Base-by-base conservation (phyloP, 2,888 invertebrate genomes). In the Abrostola tripartita region DNA sequence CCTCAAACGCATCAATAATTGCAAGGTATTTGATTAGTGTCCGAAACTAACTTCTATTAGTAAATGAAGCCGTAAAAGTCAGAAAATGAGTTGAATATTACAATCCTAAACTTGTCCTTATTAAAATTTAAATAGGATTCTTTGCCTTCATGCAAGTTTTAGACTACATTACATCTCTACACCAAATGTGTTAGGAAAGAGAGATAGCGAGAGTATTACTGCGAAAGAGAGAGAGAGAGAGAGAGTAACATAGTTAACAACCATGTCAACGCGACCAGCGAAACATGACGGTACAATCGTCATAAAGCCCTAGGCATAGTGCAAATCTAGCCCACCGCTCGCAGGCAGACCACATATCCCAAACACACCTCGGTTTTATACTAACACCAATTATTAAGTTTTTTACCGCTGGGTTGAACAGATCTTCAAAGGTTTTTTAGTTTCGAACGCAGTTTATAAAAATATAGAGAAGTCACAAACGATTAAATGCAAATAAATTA, bases 311-410 rank as follows among this genome's bases (percentile, higher is more conserved):
- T 80, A 81, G 79, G 82, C 81, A 79, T 79, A 85, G 83, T 85
- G 82, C 85, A 85, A 83, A 83, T 81, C 82, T 82, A 82, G 84
- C 79, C 68, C 75, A 74, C 70, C 76, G 86, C 88, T 89, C 89
- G 86, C 88, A 89, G 83, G 85, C 89, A 90, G 90, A 92, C 92
- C 88, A 89, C 91, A 92, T 91, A 92, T 92, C 93, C 93, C 93
- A 92, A 91, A 90, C 92, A 88, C 85, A 91, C 91, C 90, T 88
- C 90, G 88, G 90, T 83, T 85, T 76, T 80, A 87, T 85, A 86
- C 90, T 90, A 92, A 92, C 91, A 91, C 90, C 92, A 92, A 92
- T 92, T 88, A 86, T 74, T 74, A 79, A 75, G 57, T 71, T 70
- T 71, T 75, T 71, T 73, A 73, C 75, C 84, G 86, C 85, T 85